These are phyloP conservation scores for Dexiosoma caninum DNA, from an alignment of 2,888 invertebrate species.

Conservation along the genomic window DNA sequence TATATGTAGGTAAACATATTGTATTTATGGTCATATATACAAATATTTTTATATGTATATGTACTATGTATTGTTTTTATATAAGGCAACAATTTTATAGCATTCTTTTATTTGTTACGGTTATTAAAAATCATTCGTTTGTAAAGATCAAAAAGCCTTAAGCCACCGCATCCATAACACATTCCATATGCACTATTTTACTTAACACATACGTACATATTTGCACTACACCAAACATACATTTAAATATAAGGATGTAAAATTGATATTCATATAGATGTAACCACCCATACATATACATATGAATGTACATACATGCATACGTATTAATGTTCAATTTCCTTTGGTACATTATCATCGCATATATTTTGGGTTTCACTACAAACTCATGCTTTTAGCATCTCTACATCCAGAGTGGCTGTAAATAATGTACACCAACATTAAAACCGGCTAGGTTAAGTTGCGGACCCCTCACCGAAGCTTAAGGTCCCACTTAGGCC, in stretches of 20 bases:
- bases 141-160: constrained; percentile 76
- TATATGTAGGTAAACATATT: too few relatives aligned
- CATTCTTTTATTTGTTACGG: constrained; percentile 66
- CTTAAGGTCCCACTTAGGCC: too few relatives aligned
- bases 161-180: constrained; percentile 55
- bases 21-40: too few relatives aligned
- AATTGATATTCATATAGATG: constrained; percentile 4
- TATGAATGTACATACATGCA: constrained; percentile 12
- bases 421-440: neutral
- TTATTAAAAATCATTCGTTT: constrained; percentile 76
- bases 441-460: too few relatives aligned
- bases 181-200: constrained; percentile 49
- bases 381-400: constrained; percentile 36
- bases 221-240: neutral
- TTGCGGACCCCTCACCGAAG: too few relatives aligned
- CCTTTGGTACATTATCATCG: constrained; percentile 46
- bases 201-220: neutral
- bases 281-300: neutral
- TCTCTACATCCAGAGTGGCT: constrained; percentile 3
- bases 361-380: constrained; percentile 48
- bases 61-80: constrained; percentile 24
- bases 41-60: neutral
- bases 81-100: constrained; percentile 51
- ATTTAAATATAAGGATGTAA: constrained; percentile 6
- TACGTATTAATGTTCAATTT: constrained; percentile 13